Conservation (phyloP, 2,113 vertebrate genomes). For the Hiodon alosoides region DNA sequence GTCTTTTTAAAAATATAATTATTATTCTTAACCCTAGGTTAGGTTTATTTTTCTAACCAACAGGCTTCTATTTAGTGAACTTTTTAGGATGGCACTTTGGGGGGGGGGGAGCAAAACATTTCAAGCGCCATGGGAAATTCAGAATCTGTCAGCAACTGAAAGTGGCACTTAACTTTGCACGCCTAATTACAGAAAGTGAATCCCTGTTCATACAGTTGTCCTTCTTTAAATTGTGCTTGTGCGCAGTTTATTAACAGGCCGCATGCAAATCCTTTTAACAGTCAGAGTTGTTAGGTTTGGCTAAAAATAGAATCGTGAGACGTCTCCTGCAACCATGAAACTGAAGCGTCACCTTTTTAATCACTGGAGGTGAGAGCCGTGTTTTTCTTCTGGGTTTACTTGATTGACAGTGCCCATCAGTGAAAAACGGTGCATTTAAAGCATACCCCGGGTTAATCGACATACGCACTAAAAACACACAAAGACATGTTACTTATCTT, state of each 20-base stretch:
- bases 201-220: not conserved
- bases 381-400: not conserved
- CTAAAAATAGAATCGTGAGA: not conserved
- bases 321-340: not conserved
- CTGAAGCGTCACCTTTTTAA: not conserved
- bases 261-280: slow-evolving; percentile 16
- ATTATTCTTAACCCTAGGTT: too few species aligned
- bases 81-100: too few species aligned
- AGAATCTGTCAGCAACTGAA: not conserved
- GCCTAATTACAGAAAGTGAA: slow-evolving; percentile 15
- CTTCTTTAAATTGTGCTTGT: slow-evolving; percentile 6
- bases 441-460: not conserved
- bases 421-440: not conserved
- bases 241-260: slow-evolving; percentile 15
- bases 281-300: slow-evolving; percentile 1
- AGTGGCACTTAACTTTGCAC: slow-evolving; percentile 4
- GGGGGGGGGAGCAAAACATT: too few species aligned
- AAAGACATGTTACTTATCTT: not conserved
- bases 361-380: not conserved
- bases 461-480: not conserved
- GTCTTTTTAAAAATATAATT: too few species aligned
- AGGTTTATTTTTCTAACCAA: too few species aligned
- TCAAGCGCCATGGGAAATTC: not conserved
- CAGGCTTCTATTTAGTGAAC: too few species aligned
- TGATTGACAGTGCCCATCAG: not conserved